Conservation (phyloP, 2,113 vertebrate genomes). For the Hemicordylus capensis region DNA sequence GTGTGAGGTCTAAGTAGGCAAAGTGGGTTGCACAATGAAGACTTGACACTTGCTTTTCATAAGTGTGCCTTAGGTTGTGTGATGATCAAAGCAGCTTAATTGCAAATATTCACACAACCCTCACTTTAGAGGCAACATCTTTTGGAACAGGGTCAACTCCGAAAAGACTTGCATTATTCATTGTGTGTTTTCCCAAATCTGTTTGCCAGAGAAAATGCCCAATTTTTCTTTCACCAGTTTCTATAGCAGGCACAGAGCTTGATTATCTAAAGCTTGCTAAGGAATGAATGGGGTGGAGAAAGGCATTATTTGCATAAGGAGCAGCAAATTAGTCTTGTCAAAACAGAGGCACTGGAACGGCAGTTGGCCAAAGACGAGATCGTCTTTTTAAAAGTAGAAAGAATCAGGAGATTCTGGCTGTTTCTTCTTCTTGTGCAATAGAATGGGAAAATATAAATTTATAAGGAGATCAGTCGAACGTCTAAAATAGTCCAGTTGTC, state of each 20-base stretch:
- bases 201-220: background rate
- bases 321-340: constrained; percentile 13
- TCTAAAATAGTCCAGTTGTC: background rate
- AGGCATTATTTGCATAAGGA: constrained; percentile 16
- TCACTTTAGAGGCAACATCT: constrained; percentile 3
- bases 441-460: background rate
- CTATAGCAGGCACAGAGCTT: background rate
- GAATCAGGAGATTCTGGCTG: background rate
- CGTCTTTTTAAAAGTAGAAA: background rate
- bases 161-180: background rate
- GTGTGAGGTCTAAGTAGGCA: constrained; percentile 6
- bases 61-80: constrained; percentile 25
- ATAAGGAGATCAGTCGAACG: background rate
- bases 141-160: constrained; percentile 33
- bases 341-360: background rate
- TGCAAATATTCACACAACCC: constrained; percentile 39
- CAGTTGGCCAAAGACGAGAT: background rate
- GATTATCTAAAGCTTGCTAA: background rate
- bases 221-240: constrained; percentile 15
- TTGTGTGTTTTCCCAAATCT: constrained; percentile 18
- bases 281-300: constrained; percentile 20
- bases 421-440: background rate
- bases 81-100: constrained; percentile 40
- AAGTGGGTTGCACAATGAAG: constrained; percentile 14
- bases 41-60: constrained; percentile 17